Percentiles rank a stretch among this genome's conserved stretches.
These are phyloP conservation scores for Gnatocerus cornutus DNA, from an alignment of 2,888 invertebrate species.

Conservation along the genomic window DNA sequence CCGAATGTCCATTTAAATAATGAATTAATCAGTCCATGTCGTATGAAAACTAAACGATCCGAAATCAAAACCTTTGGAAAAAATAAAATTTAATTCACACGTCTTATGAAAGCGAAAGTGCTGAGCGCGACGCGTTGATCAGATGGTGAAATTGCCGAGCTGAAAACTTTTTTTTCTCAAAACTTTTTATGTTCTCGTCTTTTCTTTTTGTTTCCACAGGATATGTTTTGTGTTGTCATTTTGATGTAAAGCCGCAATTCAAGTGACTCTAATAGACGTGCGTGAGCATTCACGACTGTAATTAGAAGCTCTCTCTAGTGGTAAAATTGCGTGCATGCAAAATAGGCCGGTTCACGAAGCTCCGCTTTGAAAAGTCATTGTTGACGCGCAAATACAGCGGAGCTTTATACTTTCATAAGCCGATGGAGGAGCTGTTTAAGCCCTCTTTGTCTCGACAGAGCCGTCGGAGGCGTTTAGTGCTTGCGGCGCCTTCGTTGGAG, in stretches of 20 bases:
- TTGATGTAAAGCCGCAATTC: slow-evolving; percentile 26
- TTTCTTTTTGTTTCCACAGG: slow-evolving; percentile 16
- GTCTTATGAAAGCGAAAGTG: too few species aligned
- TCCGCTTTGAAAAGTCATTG: slow-evolving; percentile 43
- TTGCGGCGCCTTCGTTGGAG: slow-evolving; percentile 27
- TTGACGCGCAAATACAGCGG: slow-evolving; percentile 40
- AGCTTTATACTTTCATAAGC: slow-evolving; percentile 47
- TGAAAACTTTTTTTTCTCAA: too few species aligned
- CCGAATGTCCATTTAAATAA: neutral
- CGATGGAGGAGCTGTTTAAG: slow-evolving; percentile 44
- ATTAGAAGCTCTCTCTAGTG: slow-evolving; percentile 29
- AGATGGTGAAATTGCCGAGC: too few species aligned
- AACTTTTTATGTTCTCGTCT: too few species aligned
- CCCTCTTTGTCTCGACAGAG: slow-evolving; percentile 44
- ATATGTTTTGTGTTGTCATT: slow-evolving; percentile 36
- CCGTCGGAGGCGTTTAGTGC: slow-evolving; percentile 44
- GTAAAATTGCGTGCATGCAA: slow-evolving; percentile 34
- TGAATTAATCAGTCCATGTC: neutral
- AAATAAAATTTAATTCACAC: too few species aligned
- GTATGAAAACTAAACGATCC: too few species aligned
- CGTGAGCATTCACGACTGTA: slow-evolving; percentile 36
- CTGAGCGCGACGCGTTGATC: too few species aligned
- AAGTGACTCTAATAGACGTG: slow-evolving; percentile 32
- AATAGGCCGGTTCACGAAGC: slow-evolving; percentile 30
- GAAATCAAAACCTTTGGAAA: too few species aligned